Conservation (phyloP, 2,888 invertebrate genomes). For the Smittia sp. region DNA sequence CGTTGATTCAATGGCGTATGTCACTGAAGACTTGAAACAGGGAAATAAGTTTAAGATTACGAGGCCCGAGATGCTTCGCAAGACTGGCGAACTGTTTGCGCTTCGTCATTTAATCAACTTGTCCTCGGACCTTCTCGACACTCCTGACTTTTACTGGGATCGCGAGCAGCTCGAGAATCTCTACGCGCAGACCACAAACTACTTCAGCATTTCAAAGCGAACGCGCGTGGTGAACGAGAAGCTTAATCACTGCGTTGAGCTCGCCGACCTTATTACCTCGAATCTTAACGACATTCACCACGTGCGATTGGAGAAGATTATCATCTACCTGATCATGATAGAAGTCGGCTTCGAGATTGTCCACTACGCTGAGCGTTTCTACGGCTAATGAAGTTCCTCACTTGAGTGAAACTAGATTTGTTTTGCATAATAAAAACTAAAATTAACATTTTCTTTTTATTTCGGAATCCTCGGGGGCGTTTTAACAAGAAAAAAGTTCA, state of each 20-base stretch:
- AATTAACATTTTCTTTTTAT: background rate
- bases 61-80: slow-evolving; percentile 63
- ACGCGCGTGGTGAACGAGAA: slow-evolving; percentile 94
- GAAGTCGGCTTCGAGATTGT: slow-evolving; percentile 86
- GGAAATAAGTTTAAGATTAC: slow-evolving; percentile 66
- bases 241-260: slow-evolving; percentile 87
- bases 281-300: slow-evolving; percentile 93
- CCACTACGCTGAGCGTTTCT: slow-evolving; percentile 69
- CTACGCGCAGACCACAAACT: slow-evolving; percentile 76
- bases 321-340: slow-evolving; percentile 90
- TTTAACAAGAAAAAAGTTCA: too few relatives aligned
- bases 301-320: slow-evolving; percentile 94
- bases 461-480: too few relatives aligned
- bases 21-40: slow-evolving; percentile 74
- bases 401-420: background rate
- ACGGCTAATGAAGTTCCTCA: background rate
- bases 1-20: slow-evolving; percentile 76
- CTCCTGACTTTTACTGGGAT: slow-evolving; percentile 99
- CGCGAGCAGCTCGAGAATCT: slow-evolving; percentile 81
- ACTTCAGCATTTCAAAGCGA: slow-evolving; percentile 80
- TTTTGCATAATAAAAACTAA: background rate
- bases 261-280: slow-evolving; percentile 82
- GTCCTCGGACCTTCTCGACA: slow-evolving; percentile 89
- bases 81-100: slow-evolving; percentile 85
- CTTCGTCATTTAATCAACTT: slow-evolving; percentile 87